These are phyloP conservation scores for Istiophorus platypterus DNA, from an alignment of 2,113 vertebrate genomes.

Conservation along the genomic window DNA sequence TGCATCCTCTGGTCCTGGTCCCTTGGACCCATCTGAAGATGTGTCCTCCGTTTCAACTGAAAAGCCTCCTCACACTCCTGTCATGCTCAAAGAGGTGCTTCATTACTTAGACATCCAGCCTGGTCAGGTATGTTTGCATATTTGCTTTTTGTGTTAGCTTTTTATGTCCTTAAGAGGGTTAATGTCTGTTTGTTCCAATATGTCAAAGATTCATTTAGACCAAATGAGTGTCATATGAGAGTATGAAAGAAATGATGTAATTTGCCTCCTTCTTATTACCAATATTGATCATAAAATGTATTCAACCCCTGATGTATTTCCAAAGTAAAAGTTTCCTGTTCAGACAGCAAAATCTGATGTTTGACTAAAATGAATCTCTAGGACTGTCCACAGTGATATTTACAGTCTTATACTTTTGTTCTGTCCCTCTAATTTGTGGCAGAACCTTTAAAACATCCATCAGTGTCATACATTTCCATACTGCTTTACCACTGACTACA, in stretches of 20 bases:
- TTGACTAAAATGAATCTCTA: slow-evolving; percentile 41
- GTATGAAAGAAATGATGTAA: not conserved
- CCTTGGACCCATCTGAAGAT: slow-evolving; percentile 24
- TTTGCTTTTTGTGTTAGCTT: slow-evolving; percentile 14
- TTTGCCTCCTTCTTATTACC: slow-evolving; percentile 4
- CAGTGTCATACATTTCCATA: not conserved
- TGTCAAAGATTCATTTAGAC: not conserved
- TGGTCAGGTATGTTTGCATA: slow-evolving; percentile 71
- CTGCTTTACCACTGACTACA: not conserved
- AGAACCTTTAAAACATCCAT: slow-evolving; percentile 24
- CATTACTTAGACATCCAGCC: slow-evolving; percentile 72
- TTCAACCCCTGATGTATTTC: slow-evolving; percentile 13
- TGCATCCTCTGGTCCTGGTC: slow-evolving; percentile 45
- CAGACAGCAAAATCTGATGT: slow-evolving; percentile 33
- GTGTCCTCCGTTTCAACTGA: slow-evolving; percentile 30
- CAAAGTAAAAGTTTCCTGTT: slow-evolving; percentile 16
- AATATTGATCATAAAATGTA: not conserved
- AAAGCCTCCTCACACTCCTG: slow-evolving; percentile 73
- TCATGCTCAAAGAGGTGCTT: slow-evolving; percentile 80
- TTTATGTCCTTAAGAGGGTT: not conserved
- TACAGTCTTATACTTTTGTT: too few species aligned
- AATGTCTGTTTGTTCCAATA: slow-evolving; percentile 2
- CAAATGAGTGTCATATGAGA: not conserved
- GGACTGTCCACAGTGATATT: slow-evolving; percentile 37
- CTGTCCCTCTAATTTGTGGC: slow-evolving; percentile 20